Base-by-base conservation (phyloP, 2,888 invertebrate genomes). In the Muscina levida region DNA sequence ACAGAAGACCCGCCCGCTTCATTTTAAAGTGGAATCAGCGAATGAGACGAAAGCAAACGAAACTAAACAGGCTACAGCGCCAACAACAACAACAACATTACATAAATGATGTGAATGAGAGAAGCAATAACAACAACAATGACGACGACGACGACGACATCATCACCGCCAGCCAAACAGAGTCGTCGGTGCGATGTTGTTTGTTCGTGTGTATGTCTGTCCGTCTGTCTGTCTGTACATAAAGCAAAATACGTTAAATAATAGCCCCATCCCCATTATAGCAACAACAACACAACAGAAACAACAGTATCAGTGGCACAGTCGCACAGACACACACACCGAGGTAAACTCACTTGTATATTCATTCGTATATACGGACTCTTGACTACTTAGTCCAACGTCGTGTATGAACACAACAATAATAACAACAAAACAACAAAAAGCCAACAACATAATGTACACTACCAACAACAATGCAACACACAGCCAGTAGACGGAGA, bases 1-100 rank as follows among this genome's bases (percentile, higher is more conserved):
- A 82, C 77, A 68, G 83, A 83, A 84, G 84, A 84, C 83, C 84
- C 84, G 84, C 84, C 84, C 83, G 82, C 84, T 83, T 82, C 72
- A 82, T 78, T 73, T 39, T 70, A 74, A 83, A 71, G 82, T 82
- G 82, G 77, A 83, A 82, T 84, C 83, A 82, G 46, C 84, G 84
- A 84, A 83, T 84, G 84, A 82, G 83, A 84, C 75, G 82, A 82
- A 82, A 84, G 84, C 82, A 84, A 83, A 77, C 65, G 75, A 80
- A 53, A 62, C 15, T 42, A 44, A 65, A 67, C 48, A 65, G n/a
- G n/a, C n/a, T n/a, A 51, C 62, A 72, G 70, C 17, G 56, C 44
- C 51, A 59, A 26, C 19, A 66, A 19, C 37, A 31, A 74, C 44
- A 59, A 78, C 71, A 74, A 76, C 77, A 77, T 77, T 62, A 26